Conservation (phyloP, 2,113 vertebrate genomes). For the Ammodytes marinus region DNA sequence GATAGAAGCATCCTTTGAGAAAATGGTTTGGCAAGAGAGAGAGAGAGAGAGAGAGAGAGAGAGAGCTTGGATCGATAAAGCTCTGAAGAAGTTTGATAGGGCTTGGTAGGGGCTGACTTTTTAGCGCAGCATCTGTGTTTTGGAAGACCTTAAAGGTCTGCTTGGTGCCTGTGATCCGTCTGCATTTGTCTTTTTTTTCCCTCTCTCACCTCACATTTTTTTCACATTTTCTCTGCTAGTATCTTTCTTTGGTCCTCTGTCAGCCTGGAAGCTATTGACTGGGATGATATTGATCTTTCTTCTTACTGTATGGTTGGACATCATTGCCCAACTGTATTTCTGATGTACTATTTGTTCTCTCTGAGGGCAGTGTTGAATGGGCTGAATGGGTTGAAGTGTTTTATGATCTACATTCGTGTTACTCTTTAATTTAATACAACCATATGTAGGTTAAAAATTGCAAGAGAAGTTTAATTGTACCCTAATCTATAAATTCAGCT, state of each 20-base stretch:
- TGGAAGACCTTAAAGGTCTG: constrained; percentile 42
- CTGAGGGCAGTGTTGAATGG: neutral
- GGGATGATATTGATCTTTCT: constrained; percentile 32
- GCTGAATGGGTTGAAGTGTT: too few species aligned
- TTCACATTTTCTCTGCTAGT: constrained; percentile 1
- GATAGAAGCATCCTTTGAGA: constrained; percentile 67
- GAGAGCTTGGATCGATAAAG: constrained; percentile 63
- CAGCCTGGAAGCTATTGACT: constrained; percentile 43
- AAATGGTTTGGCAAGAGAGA: constrained; percentile 66
- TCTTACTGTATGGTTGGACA: neutral
- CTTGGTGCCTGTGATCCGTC: constrained; percentile 32
- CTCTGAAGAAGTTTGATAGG: constrained; percentile 66
- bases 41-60: constrained; percentile 34
- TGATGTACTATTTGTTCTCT: constrained; percentile 25
- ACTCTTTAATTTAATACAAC: neutral
- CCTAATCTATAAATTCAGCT: neutral
- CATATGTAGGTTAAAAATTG: neutral
- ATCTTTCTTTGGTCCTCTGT: constrained; percentile 28
- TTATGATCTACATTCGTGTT: constrained; percentile 3
- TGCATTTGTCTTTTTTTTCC: constrained; percentile 13
- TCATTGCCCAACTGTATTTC: constrained; percentile 8
- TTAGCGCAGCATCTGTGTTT: constrained; percentile 45
- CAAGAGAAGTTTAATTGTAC: neutral
- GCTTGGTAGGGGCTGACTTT: constrained; percentile 56
- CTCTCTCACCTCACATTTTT: neutral